Percentiles rank a stretch among this genome's conserved stretches.
These are phyloP conservation scores for Pristionchus mayeri DNA, from an alignment of 2,888 invertebrate genomes.

Conservation along the genomic window DNA sequence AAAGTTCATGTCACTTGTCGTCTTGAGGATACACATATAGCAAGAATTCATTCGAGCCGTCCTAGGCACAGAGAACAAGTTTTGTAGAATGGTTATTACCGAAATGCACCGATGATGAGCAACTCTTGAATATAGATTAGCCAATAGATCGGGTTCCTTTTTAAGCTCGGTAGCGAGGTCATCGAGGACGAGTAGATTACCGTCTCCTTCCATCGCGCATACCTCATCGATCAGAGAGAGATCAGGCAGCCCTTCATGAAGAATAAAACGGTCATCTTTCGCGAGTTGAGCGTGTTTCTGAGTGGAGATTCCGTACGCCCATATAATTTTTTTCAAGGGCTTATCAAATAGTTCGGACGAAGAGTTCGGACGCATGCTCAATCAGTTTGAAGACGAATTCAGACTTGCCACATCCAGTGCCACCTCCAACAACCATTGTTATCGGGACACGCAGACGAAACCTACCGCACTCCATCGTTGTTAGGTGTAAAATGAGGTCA, in stretches of 20 bases:
- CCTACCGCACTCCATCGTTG: not conserved
- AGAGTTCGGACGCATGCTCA: not conserved
- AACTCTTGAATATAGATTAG: not conserved
- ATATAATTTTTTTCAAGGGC: too few species aligned
- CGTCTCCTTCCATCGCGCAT: not conserved
- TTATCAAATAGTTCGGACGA: not conserved
- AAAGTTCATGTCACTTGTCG: not conserved
- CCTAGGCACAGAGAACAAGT: not conserved
- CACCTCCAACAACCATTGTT: too few species aligned
- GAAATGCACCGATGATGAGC: not conserved
- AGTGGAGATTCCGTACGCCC: too few species aligned
- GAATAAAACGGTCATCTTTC: too few species aligned
- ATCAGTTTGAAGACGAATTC: not conserved
- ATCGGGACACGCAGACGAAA: too few species aligned
- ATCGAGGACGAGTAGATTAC: not conserved
- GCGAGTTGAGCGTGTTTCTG: too few species aligned
- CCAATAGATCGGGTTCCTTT: not conserved
- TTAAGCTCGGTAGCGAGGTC: not conserved
- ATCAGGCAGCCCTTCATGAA: too few species aligned
- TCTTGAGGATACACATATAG: not conserved
- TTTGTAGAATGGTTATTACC: not conserved
- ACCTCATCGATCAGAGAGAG: too few species aligned
- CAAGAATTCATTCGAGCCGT: not conserved
- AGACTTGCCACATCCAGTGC: not conserved
- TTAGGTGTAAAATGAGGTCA: not conserved